phyloP scores from a whole-genome alignment of 1,140 invertebrate species.

The Andricus grossulariae region DNA sequence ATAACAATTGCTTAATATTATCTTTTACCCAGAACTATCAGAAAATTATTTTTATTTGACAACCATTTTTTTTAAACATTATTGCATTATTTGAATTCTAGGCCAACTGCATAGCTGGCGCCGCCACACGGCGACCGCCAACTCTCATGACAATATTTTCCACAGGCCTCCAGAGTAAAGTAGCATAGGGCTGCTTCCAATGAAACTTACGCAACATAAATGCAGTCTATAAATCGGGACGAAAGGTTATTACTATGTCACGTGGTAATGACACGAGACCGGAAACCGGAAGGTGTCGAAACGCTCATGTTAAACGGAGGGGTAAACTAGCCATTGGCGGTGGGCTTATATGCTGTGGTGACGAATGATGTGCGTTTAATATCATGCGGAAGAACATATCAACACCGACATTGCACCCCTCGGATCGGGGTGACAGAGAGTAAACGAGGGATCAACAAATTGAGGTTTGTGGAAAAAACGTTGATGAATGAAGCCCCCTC shows the following conservation, averaged over 20 bases:
- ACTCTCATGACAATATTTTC: too few species aligned
- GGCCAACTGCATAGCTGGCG: too few species aligned
- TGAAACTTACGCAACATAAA: background rate
- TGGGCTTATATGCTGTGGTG: constrained; percentile 1
- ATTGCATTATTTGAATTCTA: too few species aligned
- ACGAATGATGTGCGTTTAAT: background rate
- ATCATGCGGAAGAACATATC: background rate
- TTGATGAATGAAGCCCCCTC: too few species aligned
- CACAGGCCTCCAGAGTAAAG: too few species aligned
- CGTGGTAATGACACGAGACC: constrained; percentile 1
- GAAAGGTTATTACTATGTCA: background rate
- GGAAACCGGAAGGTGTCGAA: constrained; percentile 27
- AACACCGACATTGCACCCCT: background rate
- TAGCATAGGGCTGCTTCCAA: too few species aligned
- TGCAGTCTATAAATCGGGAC: too few species aligned
- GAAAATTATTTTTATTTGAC: too few species aligned
- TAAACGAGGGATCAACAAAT: background rate
- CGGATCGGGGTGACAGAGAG: background rate
- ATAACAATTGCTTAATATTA: too few species aligned
- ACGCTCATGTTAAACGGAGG: constrained; percentile 6
- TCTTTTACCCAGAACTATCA: too few species aligned
- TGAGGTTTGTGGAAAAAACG: background rate
- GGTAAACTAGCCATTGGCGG: constrained; percentile 10
- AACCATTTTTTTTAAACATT: too few species aligned
- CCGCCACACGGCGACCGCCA: too few species aligned